Evolutionary conservation across 2,888 invertebrate species (phyloP), one percentile per base, ranked within the genome.

Genomic region (Halictus ligatus): DNA sequence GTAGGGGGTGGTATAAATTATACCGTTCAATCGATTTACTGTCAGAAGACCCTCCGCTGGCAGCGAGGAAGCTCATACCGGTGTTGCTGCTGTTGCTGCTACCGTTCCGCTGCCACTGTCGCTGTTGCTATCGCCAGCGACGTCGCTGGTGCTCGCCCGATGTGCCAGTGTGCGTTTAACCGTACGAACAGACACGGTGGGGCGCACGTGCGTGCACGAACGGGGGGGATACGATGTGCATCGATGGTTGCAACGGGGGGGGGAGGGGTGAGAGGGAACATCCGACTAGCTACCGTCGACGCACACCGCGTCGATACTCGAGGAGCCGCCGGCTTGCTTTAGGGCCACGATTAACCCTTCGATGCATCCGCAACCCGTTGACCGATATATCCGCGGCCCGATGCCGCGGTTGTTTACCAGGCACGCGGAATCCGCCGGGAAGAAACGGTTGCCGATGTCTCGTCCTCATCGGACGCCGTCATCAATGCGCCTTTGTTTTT

Each of bases 1-100:
- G 92, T 92, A 93, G 90, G 93, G 94, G 94, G 94, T 94, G 94
- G 95, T 95, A 95, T 95, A 95, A 95, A 95, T 95, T 95, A 95
- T 95, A 95, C 94, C 94, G 94, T 95, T 94, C 95, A 92, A 95
- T 95, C 95, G 95, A 95, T 95, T 95, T 95, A 90, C 95, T 95
- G 95, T 95, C 95, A 95, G 93, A 94, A 92, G 94, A 94, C 94
- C 94, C 94, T 93, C 93, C 89, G 88, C 92, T 92, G 92, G 92
- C 90, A 91, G 90, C 89, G 90, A 91, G 92, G 88, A 90, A 89
- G 85, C 89, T 91, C 84, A 80, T 84, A 84, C 79, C 71, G 85
- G 81, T 86, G 85, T 84, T 86, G 89, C 89, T 89, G 87, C 89
- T 89, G 87, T 88, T 90, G 83, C 89, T 88, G 82, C 71, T 74